Percentiles rank a stretch among this genome's conserved stretches.
These are phyloP conservation scores for Bursaphelenchus mucronatus DNA, from an alignment of 1,140 invertebrate genomes.

Conservation along the genomic window DNA sequence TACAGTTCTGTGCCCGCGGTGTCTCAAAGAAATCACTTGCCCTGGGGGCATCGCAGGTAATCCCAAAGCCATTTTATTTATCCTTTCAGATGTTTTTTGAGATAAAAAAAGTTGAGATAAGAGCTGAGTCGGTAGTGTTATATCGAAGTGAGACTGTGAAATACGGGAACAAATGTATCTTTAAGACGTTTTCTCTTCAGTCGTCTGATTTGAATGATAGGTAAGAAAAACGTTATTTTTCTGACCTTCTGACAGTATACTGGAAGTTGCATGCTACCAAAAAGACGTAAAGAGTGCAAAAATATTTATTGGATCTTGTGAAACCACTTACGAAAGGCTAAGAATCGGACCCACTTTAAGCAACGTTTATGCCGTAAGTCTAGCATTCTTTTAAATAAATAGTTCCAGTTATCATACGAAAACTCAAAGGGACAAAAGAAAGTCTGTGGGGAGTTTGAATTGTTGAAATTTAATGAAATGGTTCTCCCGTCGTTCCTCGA, in stretches of 20 bases:
- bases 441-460: constrained; percentile 45
- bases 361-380: constrained; percentile 47
- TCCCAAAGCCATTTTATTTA: constrained; percentile 10
- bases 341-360: constrained; percentile 26
- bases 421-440: constrained; percentile 41
- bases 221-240: constrained; percentile 5
- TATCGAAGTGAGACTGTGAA: constrained; percentile 51
- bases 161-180: constrained; percentile 38
- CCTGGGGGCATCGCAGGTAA: background rate
- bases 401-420: constrained; percentile 43
- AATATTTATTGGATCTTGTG: constrained; percentile 30
- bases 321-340: constrained; percentile 37
- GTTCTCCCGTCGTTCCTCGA: constrained; percentile 50
- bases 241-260: constrained; percentile 24
- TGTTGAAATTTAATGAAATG: constrained; percentile 43
- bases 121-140: constrained; percentile 31
- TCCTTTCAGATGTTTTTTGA: constrained; percentile 47
- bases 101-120: constrained; percentile 33
- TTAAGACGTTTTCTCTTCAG: constrained; percentile 44
- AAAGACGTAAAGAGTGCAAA: constrained; percentile 35
- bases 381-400: background rate
- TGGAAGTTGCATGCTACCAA: constrained; percentile 44
- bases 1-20: constrained; percentile 37
- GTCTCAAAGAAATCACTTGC: constrained; percentile 32
- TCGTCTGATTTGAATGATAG: constrained; percentile 37